Percentiles rank a stretch among this genome's conserved stretches.
These are phyloP conservation scores for Acrobasis consociella DNA, from an alignment of 2,888 invertebrate genomes.

Conservation along the genomic window DNA sequence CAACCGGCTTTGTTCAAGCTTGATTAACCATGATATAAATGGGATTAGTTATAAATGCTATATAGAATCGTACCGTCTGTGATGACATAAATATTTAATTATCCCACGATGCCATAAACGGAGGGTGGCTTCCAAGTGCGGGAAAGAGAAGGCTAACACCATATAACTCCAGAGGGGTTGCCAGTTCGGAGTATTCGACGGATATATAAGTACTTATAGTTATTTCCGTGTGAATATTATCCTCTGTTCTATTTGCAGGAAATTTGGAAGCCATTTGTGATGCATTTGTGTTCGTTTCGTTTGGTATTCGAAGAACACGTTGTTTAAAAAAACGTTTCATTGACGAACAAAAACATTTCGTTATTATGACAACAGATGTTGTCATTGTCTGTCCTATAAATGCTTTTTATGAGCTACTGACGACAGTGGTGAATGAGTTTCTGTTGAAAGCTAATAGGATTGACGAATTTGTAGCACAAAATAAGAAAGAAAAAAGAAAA, in stretches of 20 bases:
- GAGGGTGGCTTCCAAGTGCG: constrained; percentile 61
- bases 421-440: not conserved
- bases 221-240: constrained; percentile 61
- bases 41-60: constrained; percentile 21
- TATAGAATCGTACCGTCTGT: constrained; percentile 41
- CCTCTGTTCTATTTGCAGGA: constrained; percentile 41
- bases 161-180: constrained; percentile 67
- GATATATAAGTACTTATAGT: constrained; percentile 44
- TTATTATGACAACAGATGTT: not conserved
- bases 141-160: constrained; percentile 62
- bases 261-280: constrained; percentile 40
- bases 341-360: constrained; percentile 5
- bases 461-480: no score
- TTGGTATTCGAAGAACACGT: constrained; percentile 1
- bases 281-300: constrained; percentile 8
- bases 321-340: constrained; percentile 26
- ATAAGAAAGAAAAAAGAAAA: no score
- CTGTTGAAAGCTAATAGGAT: no score
- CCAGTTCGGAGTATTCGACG: constrained; percentile 52
- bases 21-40: constrained; percentile 12
- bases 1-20: not conserved
- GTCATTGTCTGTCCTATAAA: constrained; percentile 5
- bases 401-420: not conserved
- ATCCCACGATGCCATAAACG: constrained; percentile 67
- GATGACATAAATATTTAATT: constrained; percentile 79